Percentiles rank a stretch among this genome's conserved stretches.
phyloP scores from a whole-genome alignment of 2,888 invertebrate species.

The Parthenolecanium corni region DNA sequence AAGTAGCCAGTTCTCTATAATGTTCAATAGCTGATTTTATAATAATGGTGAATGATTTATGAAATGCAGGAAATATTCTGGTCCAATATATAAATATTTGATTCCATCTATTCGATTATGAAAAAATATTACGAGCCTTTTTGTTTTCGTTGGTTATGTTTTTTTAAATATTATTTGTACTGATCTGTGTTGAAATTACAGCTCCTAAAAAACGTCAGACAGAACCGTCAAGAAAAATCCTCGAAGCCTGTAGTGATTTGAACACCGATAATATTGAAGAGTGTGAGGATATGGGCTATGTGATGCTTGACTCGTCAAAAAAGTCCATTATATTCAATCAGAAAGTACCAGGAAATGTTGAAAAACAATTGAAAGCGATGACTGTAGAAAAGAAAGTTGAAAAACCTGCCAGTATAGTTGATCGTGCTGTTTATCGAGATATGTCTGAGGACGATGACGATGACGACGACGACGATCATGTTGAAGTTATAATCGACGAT shows the following conservation, averaged over 20 bases:
- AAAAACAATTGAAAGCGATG: constrained; percentile 3
- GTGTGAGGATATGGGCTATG: constrained; percentile 24
- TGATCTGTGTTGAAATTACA: not conserved
- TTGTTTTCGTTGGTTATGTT: not conserved
- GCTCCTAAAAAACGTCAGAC: constrained; percentile 3
- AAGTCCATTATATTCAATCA: not conserved
- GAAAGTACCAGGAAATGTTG: not conserved
- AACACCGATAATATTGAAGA: constrained; percentile 25
- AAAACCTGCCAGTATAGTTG: not conserved
- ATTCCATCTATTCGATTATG: not conserved
- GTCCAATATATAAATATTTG: no score
- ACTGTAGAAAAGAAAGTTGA: constrained; percentile 6
- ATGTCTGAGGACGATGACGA: constrained; percentile 23
- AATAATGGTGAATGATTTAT: no score
- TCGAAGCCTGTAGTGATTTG: not conserved
- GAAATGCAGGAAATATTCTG: no score
- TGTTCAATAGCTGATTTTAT: no score
- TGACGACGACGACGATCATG: constrained; percentile 28
- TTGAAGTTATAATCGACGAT: constrained; percentile 21
- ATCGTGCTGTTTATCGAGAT: not conserved
- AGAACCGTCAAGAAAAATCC: not conserved
- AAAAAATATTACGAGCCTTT: not conserved
- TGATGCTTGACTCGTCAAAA: constrained; percentile 18
- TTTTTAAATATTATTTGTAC: not conserved
- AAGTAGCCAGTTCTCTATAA: no score